Evolutionary conservation across 2,113 vertebrate genomes (phyloP), one percentile per base, ranked within the genome.

Genomic region (Gorsachius goisagi): DNA sequence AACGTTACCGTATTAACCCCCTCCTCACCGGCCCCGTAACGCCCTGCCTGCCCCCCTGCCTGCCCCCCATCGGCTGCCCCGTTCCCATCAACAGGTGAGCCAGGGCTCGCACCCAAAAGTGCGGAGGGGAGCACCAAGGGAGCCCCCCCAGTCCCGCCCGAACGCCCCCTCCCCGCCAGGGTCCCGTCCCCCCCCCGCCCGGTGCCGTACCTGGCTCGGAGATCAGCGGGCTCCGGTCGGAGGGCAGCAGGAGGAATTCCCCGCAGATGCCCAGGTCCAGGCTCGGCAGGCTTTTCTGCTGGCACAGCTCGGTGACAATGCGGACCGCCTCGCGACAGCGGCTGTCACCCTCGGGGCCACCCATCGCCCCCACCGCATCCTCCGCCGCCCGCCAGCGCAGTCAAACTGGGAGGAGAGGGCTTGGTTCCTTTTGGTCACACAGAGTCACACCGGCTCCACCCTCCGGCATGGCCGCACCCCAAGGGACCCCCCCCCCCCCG

Each of bases 181-280:
- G n/a, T n/a, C n/a, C n/a, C n/a, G n/a, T n/a, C n/a, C n/a, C n/a
- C n/a, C n/a, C n/a, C n/a, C n/a, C n/a, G n/a, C n/a, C n/a, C n/a
- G n/a, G n/a, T n/a, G n/a, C n/a, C n/a, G n/a, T 98, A 98, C 98
- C 98, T 98, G 97, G 96, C 90, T 98, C 95, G 20, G 97, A 97
- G 95, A 97, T 94, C 6, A 94, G 95, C 79, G 97, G 96, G 91
- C 95, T 97, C 80, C 95, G 97, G 93, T 97, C 97, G 3, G 97
- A 93, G 68, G 97, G 97, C 79, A 97, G 82, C 67, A 96, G 95
- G 58, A 98, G 95, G 84, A 98, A 98, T 11, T 98, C 97, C 90
- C 96, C 94, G 97, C 98, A 98, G 75, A 91, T 95, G 78, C 97
- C 97, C 95, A 95, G 90, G 83, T 98, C 97, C 97, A 98, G 16